Conservation (phyloP, 1,140 invertebrate genomes). For the Drosophila ohnishii region DNA sequence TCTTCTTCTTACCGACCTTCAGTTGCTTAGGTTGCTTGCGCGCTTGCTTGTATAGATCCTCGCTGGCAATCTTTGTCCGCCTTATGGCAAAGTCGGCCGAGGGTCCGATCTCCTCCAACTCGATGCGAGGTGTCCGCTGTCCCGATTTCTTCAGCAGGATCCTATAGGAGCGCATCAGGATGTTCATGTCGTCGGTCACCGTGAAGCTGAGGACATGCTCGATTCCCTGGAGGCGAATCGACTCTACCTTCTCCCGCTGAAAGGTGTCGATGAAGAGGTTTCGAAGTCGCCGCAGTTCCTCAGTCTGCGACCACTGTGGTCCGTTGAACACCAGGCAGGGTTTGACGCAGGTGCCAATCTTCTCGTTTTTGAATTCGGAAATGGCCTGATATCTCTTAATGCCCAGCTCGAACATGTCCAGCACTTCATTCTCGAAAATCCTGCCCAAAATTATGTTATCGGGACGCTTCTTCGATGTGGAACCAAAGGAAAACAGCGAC, state of each 20-base stretch:
- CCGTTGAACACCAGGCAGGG: constrained; percentile 97
- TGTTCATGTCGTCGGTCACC: constrained; percentile 89
- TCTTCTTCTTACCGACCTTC: constrained; percentile 94
- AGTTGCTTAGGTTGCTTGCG: constrained; percentile 93
- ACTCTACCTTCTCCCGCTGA: constrained; percentile 91
- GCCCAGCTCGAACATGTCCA: constrained; percentile 98
- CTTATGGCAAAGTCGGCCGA: constrained; percentile 94
- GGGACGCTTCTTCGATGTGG: constrained; percentile 97
- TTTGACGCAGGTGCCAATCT: constrained; percentile 92
- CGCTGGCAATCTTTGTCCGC: constrained; percentile 93
- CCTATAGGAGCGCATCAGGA: constrained; percentile 95
- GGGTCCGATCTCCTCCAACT: constrained; percentile 93
- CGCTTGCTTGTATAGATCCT: constrained; percentile 94
- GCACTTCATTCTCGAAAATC: constrained; percentile 93
- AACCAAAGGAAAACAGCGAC: constrained; percentile 94
- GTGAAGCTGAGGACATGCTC: constrained; percentile 97
- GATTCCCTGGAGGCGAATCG: constrained; percentile 94
- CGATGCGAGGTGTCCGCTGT: constrained; percentile 92
- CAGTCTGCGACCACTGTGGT: constrained; percentile 93
- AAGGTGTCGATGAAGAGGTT: constrained; percentile 97
- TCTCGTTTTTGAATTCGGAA: constrained; percentile 91
- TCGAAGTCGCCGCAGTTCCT: constrained; percentile 92
- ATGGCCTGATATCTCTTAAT: constrained; percentile 92
- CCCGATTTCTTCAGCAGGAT: constrained; percentile 96
- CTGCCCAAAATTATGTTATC: constrained; percentile 95